Base-by-base conservation (phyloP, 2,797 vertebrate species). In the Pangasius sanitwongsei region DNA sequence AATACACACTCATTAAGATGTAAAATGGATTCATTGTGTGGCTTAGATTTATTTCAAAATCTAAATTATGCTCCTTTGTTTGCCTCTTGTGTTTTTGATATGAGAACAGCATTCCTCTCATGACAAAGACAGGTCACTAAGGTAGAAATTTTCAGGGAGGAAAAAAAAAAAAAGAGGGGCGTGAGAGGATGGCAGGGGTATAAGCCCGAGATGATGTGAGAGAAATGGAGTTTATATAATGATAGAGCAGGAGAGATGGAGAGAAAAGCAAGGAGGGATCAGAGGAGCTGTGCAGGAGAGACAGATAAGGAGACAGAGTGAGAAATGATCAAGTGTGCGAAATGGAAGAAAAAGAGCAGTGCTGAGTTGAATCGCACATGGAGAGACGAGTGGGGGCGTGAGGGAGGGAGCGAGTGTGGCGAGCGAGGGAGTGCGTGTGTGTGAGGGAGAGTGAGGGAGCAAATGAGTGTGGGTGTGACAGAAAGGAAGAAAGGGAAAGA, bases 171-270 rank as follows among this genome's bases (percentile, higher is more conserved):
- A 82, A 53, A 72, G 48, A 48, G 57, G 48, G 70, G 50, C 61
- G 67, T 53, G 67, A 63, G 80, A 90, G 86, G 69, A 57, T 41
- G 86, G 90, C 85, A 87, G 78, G 89, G 88, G 48, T 82, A 82
- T 87, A 63, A 85, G 63, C 80, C 86, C 63, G 74, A 83, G 57
- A 86, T 78, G 84, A 89, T 69, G 63, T 82, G 84, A 85, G 55
- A 78, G 89, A 85, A 90, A 86, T 93, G 91, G 90, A 89, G 75
- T 84, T 78, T 87, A 87, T 72, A 65, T 88, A 92, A 82, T 83
- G 87, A 92, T 88, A 87, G 85, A 91, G 89, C 90, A 87, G 63
- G 91, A 89, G 91, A 91, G 80, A 85, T 83, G 87, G 83, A 91
- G 86, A 90, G 92, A 86, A 88, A 92, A 89, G 86, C 11, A n/a